Base-by-base conservation (phyloP, 1,140 invertebrate species). In the Drosophila athabasca region DNA sequence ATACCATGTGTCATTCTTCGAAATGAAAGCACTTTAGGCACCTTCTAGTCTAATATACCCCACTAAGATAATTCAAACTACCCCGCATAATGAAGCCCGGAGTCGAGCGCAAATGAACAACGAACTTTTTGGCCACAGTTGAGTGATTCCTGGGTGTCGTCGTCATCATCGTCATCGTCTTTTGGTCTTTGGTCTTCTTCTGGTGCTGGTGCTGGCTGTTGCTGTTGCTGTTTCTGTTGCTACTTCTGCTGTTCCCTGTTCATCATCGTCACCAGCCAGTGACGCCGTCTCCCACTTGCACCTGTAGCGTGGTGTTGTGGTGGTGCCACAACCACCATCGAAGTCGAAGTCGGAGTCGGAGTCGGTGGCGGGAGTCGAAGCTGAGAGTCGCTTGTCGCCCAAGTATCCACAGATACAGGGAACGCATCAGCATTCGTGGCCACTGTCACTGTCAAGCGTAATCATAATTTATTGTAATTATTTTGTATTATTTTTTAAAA, bases 391-490 rank as follows among this genome's bases (percentile, higher is more conserved):
- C 31, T 11, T 17, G 39, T 57, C 8, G 31, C 22, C 13, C 26
- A 48, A 49, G 8, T 35, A 52, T 70, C 64, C 58, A 75, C 62
- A 79, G 71, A 57, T 64, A 39, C 46, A 52, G 46, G 49, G 61
- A 39, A 39, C 35, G 35, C 35, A 39, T 39, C 35, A 39, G 35
- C 75, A 79, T 79, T 79, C 76, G 76, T 76, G 76, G 79, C 78
- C 83, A 82, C 83, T 88, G 83, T 88, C 83, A 88, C 83, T 88
- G 83, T 83, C 83, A 88, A 74, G 79, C 83, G 83, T 88, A 88
- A 88, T 88, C 83, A 88, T 88, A 88, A 88, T 88, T 88, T 88
- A 88, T 88, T 88, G 83, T 88, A 88, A 88, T 88, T 88, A 88
- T 88, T 88, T 88, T 88, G 82, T 88, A 88, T 88, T 88, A 88